Base-by-base conservation (phyloP, 2,797 vertebrate genomes). In the Gila robusta region DNA sequence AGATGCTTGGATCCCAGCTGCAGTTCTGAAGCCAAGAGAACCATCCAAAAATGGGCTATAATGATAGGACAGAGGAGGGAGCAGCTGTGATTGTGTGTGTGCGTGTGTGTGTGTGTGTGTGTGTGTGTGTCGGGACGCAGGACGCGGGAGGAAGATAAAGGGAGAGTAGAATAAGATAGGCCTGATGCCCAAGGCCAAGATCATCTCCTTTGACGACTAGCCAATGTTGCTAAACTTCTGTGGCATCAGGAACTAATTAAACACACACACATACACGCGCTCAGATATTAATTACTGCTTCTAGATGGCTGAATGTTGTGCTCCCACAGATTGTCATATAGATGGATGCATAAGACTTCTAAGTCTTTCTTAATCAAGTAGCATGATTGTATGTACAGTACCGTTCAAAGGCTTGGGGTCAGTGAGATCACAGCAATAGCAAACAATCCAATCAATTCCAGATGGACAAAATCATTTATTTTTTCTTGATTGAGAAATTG, bases 41-140 rank as follows among this genome's bases (percentile, higher is more conserved):
- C 52, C 78, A 81, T 80, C 84, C 79, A 86, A 81, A 84, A 84
- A 81, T 81, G 69, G 67, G 76, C 77, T 81, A 81, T 80, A 79
- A 84, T 84, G 77, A 87, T 84, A 83, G 74, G 70, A 79, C 64
- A 79, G 52, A 47, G 74, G 69, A 71, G 49, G 44, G 10, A 78
- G 49, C 82, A 85, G 71, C 47, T 81, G 86, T 74, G 49, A 39
- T 37, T 83, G 81, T 79, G 52, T 37, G 73, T 23, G 56, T 81
- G 26, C 54, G 74, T 79, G 74, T 71, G 78, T 72, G 76, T 56
- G n/a, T n/a, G n/a, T n/a, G n/a, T 83, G 81, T 79, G 52, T 37
- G 54, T 64, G 78, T 81, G 70, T 82, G 79, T 82, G 35, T 35
- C 35, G 35, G 35, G 35, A 35, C 32, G 32, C 32, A 32, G 44